phyloP scores from a whole-genome alignment of 2,113 vertebrate species.

The Canis aureus region DNA sequence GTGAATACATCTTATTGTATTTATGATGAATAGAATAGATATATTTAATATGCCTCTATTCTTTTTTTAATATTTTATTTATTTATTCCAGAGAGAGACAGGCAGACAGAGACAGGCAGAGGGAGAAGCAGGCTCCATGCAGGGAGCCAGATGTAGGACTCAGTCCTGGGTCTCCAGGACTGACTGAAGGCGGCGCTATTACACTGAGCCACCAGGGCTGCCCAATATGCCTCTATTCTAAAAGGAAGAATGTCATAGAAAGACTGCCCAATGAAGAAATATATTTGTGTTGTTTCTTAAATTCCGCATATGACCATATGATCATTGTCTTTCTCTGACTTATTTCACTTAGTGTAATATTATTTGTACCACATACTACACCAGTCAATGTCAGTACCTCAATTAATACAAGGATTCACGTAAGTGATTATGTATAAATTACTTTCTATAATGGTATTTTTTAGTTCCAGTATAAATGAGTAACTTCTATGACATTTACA shows the following conservation, averaged over 20 bases:
- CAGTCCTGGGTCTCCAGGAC: no score
- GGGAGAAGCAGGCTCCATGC: no score
- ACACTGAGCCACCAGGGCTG: neutral
- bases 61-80: neutral
- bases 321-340: no score
- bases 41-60: neutral
- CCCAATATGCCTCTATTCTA: neutral
- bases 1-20: neutral
- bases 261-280: neutral
- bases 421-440: neutral
- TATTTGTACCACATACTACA: neutral
- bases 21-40: neutral
- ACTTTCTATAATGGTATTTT: slow-evolving; percentile 7
- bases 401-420: neutral
- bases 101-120: no score
- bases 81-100: neutral
- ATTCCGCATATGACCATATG: no score
- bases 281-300: neutral
- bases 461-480: neutral
- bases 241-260: neutral
- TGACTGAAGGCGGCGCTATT: no score
- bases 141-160: no score
- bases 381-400: neutral
- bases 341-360: no score
- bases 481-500: slow-evolving; percentile 36